Evolutionary conservation across 53 echinoderm and acorn worm species (phyloP).

Genomic region (Temnopleurus reevesii): DNA sequence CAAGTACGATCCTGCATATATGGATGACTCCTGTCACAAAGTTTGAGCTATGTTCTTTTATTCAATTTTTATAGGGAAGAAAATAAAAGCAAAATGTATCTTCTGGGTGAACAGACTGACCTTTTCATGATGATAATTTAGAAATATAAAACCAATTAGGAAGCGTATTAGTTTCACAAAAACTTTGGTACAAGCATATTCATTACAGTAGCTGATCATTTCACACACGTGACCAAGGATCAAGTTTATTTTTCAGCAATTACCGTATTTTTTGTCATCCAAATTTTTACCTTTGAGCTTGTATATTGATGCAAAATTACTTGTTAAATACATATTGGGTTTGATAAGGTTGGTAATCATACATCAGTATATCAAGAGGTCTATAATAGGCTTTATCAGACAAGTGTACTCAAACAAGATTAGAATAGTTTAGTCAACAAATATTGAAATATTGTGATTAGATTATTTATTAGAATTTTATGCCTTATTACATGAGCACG

Average conservation of each 20-base stretch:
- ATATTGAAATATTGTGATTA: background rate
- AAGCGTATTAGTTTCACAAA: no score
- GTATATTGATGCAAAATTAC: background rate
- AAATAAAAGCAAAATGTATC: no score
- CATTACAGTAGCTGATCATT: background rate
- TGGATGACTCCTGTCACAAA: no score
- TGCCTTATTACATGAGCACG: no score
- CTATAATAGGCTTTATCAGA: background rate
- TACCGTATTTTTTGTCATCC: background rate
- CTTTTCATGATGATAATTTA: no score
- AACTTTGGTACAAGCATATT: no score
- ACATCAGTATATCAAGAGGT: background rate
- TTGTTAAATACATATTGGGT: background rate
- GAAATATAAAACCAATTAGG: no score
- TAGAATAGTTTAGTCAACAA: background rate
- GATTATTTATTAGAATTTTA: no score
- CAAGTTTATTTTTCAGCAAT: background rate
- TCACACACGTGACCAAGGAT: background rate
- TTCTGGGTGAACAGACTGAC: no score
- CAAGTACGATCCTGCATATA: no score
- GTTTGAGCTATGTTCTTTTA: no score
- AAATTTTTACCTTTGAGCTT: background rate
- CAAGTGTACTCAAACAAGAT: conserved; percentile 14
- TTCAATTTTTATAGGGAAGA: no score
- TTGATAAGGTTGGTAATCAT: background rate